Base-by-base conservation (phyloP, 2,113 vertebrate species). In the Corynorhinus townsendii region DNA sequence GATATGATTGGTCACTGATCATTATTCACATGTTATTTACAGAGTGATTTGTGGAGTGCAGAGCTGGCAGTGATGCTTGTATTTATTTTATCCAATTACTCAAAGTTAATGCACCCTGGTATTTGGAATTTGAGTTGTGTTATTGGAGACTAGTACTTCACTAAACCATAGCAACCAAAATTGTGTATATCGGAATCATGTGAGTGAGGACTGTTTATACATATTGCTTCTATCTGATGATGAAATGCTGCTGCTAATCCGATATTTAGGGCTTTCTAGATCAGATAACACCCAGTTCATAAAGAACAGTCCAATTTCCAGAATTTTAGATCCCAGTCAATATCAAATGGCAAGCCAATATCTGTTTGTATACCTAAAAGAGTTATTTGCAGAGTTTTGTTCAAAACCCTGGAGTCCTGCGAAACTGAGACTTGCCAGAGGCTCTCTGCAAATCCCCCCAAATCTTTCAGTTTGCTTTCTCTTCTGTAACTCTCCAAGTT, bases 371-470 rank as follows among this genome's bases (percentile, higher is more conserved):
- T 68, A 93, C 86, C 64, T 73, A 38, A 15, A 86, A 77, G 24
- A 62, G n/a, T 79, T 83, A 93, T 79, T 96, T 95, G 8, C 54
- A 86, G 73, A 91, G 17, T 72, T 94, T 93, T 95, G 40, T 28
- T 89, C 2, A 73, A 95, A 96, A 73, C 14, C 17, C 80, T 68
- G 82, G 24, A 68, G 22, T 22, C 86, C 62, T 82, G 59, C 77
- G 59, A 68, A 73, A 86, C n/a, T 91, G 66, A 93, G n/a, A 84
- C 72, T 85, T 85, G 28, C 73, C 73, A 93, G 73, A 88, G 24
- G 68, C 15, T 43, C 77, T 85, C 10, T 68, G 75, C 47, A 92
- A 69, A 85, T 86, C 30, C 16, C 20, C 26, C 11, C 24, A 91
- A 77, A 77, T 77, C 33, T 68, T 91, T 54, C 62, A 80, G 15